phyloP scores from a whole-genome alignment of 2,797 vertebrate genomes.

The Enteromius fasciolatus region DNA sequence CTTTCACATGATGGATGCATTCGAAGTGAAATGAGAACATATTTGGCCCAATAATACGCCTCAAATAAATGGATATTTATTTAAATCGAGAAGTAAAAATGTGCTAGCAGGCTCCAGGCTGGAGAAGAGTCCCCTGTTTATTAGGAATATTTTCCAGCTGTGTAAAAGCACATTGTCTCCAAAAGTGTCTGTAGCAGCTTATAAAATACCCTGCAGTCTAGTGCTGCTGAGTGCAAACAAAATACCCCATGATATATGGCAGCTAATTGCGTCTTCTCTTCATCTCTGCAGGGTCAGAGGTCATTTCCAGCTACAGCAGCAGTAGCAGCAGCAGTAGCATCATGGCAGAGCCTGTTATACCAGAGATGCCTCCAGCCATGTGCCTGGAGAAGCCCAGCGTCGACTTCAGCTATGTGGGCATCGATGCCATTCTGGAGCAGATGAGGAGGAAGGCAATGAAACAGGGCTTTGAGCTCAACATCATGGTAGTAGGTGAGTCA shows the following conservation, averaged over 20 bases:
- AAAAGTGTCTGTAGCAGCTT: neutral
- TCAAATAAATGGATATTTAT: constrained; percentile 39
- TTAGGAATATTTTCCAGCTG: constrained; percentile 41
- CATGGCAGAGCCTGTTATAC: constrained; percentile 84
- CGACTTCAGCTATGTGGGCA: constrained; percentile 96
- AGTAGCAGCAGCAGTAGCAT: constrained; percentile 71
- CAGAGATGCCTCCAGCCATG: constrained; percentile 62
- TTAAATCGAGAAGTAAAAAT: constrained; percentile 15
- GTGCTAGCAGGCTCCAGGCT: neutral
- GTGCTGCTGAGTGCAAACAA: neutral
- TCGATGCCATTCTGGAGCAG: constrained; percentile 97
- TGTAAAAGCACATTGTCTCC: constrained; percentile 13
- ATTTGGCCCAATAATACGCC: constrained; percentile 1
- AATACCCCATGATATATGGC: neutral
- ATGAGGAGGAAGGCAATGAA: constrained; percentile 99
- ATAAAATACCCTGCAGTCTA: neutral
- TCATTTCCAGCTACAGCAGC: constrained; percentile 75
- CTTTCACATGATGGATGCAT: constrained; percentile 15
- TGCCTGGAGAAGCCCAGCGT: constrained; percentile 80
- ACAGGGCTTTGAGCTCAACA: constrained; percentile 97
- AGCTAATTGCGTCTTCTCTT: constrained; percentile 19
- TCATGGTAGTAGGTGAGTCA: constrained; percentile 97
- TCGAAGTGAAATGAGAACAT: constrained; percentile 13
- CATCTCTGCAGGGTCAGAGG: constrained; percentile 71
- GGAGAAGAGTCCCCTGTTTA: constrained; percentile 30